These are phyloP conservation scores for Chaetodon trifascialis DNA, from an alignment of 2,113 vertebrate species.

Conservation along the genomic window DNA sequence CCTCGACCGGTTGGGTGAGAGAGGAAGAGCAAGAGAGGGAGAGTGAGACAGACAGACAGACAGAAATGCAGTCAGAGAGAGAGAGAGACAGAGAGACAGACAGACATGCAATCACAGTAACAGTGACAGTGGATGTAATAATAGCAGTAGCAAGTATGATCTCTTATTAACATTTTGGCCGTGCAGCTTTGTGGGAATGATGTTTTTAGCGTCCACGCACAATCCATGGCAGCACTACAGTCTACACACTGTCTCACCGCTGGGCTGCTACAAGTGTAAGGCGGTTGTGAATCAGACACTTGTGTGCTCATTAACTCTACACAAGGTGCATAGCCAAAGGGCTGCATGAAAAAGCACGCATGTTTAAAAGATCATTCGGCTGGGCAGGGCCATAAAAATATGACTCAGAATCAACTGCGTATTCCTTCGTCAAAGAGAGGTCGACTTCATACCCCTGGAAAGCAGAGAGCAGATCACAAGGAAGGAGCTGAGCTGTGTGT, in stretches of 20 bases:
- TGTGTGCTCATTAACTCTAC: slow-evolving; percentile 9
- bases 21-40: no score
- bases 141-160: no score
- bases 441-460: neutral
- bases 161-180: no score
- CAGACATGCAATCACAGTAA: no score
- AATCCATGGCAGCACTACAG: neutral
- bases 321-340: neutral
- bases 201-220: no score
- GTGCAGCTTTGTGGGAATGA: no score
- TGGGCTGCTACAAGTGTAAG: neutral
- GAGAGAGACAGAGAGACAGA: no score
- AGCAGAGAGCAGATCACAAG: neutral
- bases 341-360: slow-evolving; percentile 1
- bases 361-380: neutral
- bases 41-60: no score
- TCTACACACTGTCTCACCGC: neutral
- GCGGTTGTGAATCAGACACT: slow-evolving; percentile 24
- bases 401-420: neutral
- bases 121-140: no score
- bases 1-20: no score
- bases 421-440: neutral
- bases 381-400: neutral
- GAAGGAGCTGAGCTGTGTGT: neutral
- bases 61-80: no score